These are phyloP conservation scores for Carapus acus DNA, from an alignment of 2,797 vertebrate species.

Conservation along the genomic window DNA sequence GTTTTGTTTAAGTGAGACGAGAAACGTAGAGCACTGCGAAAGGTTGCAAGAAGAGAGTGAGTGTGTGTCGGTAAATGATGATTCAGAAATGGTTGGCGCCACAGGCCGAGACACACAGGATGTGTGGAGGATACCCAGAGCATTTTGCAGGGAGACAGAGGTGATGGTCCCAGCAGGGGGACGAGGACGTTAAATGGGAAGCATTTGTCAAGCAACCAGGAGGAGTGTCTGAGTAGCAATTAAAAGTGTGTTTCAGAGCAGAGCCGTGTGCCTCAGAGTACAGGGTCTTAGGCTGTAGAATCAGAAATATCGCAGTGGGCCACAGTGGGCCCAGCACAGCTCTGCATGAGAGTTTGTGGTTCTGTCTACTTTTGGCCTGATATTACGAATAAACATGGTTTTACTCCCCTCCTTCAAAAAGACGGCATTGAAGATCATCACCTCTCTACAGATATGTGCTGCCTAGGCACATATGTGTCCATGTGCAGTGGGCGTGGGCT, in stretches of 20 bases:
- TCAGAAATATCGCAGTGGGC: background rate
- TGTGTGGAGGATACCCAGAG: background rate
- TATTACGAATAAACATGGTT: conserved; percentile 11
- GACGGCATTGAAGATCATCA: conserved; percentile 34
- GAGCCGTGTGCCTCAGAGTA: background rate
- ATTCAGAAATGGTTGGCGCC: conserved; percentile 32
- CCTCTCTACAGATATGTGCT: conserved; percentile 1
- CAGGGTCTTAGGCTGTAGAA: background rate
- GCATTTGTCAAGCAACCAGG: conserved; percentile 5
- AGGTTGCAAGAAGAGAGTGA: no score
- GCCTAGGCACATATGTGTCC: conserved; percentile 1
- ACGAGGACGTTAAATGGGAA: conserved; percentile 14
- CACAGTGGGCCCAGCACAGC: conserved; percentile 2
- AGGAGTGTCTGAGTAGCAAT: background rate
- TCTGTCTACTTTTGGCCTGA: conserved; percentile 21
- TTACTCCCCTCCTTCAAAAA: conserved; percentile 28
- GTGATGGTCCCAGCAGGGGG: background rate
- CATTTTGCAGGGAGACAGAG: conserved; percentile 1
- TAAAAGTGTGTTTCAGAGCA: conserved; percentile 3
- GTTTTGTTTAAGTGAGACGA: conserved; percentile 45
- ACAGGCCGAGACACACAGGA: conserved; percentile 10
- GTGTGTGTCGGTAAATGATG: conserved; percentile 36
- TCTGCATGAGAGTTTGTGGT: conserved; percentile 11
- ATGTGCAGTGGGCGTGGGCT: conserved; percentile 37
- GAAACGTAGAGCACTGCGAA: conserved; percentile 25